Evolutionary conservation across 2,113 vertebrate species (phyloP).

Genomic region (Ginglymostoma cirratum): DNA sequence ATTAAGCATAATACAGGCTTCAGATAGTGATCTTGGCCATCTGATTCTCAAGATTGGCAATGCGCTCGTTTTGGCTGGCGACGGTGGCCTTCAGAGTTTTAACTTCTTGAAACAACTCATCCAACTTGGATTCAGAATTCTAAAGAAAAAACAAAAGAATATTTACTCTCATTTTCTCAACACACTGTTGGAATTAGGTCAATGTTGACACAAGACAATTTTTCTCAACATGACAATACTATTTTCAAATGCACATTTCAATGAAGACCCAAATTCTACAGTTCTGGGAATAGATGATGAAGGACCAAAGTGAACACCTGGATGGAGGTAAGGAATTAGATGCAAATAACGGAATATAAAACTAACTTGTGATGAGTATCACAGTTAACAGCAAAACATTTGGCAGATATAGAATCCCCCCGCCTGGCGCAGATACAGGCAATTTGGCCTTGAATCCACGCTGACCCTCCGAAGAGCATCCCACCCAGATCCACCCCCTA

Average conservation of each 20-base stretch:
- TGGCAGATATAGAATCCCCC: background rate
- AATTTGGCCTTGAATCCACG: too few species aligned
- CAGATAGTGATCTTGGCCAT: slow-evolving; percentile 81
- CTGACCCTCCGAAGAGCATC: too few species aligned
- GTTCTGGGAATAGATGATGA: background rate
- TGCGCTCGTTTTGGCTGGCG: slow-evolving; percentile 85
- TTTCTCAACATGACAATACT: background rate
- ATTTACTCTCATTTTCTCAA: background rate
- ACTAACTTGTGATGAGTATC: background rate
- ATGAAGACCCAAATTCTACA: background rate
- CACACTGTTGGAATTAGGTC: background rate
- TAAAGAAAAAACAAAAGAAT: slow-evolving; percentile 45
- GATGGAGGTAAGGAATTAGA: background rate
- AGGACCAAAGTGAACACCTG: background rate
- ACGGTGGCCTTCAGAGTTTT: slow-evolving; percentile 87
- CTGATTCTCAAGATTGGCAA: slow-evolving; percentile 90
- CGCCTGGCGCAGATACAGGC: too few species aligned
- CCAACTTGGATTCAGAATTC: slow-evolving; percentile 87
- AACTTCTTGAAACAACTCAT: slow-evolving; percentile 90
- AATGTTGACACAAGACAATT: background rate
- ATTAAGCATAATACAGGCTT: slow-evolving; percentile 49
- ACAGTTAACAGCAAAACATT: background rate
- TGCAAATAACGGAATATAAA: background rate
- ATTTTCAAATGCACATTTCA: background rate
- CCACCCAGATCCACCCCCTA: too few species aligned